These are phyloP conservation scores for Odontesthes bonariensis DNA, from an alignment of 2,113 vertebrate genomes.

Conservation along the genomic window DNA sequence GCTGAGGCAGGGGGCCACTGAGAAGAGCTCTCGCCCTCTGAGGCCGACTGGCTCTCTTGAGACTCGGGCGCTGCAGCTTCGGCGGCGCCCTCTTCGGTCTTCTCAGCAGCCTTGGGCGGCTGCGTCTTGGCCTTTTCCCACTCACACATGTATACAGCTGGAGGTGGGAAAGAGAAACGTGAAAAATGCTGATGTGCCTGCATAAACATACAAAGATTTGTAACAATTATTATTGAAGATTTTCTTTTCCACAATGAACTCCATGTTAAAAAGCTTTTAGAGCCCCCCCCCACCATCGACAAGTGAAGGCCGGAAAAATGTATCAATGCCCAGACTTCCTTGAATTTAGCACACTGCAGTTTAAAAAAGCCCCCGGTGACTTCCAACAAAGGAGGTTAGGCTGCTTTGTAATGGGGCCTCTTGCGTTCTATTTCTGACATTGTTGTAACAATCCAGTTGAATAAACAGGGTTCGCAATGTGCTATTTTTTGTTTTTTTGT, in stretches of 20 bases:
- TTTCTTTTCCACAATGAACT: background rate
- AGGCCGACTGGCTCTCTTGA: slow-evolving; percentile 55
- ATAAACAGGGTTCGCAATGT: slow-evolving; percentile 55
- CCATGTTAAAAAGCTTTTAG: slow-evolving; percentile 26
- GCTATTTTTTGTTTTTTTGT: slow-evolving; percentile 3
- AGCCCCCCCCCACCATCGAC: slow-evolving; percentile 41
- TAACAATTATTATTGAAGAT: background rate
- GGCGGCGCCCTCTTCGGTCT: slow-evolving; percentile 54
- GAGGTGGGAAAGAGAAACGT: background rate
- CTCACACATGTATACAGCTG: slow-evolving; percentile 92
- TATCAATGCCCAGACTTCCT: slow-evolving; percentile 80
- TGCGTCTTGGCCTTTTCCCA: slow-evolving; percentile 83
- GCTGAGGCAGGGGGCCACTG: slow-evolving; percentile 81
- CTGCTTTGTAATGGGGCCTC: slow-evolving; percentile 57
- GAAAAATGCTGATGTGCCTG: background rate
- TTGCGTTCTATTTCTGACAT: slow-evolving; percentile 67
- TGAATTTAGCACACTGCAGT: slow-evolving; percentile 71
- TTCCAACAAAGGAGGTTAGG: slow-evolving; percentile 65
- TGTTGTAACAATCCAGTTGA: slow-evolving; percentile 54
- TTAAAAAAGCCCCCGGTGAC: slow-evolving; percentile 65
- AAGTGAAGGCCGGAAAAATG: slow-evolving; percentile 48
- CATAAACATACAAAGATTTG: background rate
- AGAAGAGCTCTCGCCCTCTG: slow-evolving; percentile 46
- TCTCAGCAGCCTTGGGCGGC: slow-evolving; percentile 64
- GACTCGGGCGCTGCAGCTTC: slow-evolving; percentile 53